These are phyloP conservation scores for Verasper variegatus DNA, from an alignment of 2,113 vertebrate species.

Conservation along the genomic window DNA sequence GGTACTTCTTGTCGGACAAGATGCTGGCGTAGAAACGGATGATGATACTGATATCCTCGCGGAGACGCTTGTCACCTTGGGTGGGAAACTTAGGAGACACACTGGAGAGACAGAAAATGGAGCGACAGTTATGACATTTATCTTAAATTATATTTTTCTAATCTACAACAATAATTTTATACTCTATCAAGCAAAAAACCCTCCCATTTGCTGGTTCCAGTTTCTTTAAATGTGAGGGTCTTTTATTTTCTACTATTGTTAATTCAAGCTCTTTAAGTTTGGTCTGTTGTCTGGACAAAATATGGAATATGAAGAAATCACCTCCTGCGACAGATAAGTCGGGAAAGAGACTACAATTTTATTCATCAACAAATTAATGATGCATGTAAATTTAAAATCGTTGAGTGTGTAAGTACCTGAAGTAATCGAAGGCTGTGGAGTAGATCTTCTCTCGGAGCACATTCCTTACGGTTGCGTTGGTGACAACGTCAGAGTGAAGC, in stretches of 20 bases:
- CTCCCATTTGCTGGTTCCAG: no score
- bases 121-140: neutral
- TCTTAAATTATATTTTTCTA: neutral
- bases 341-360: no score
- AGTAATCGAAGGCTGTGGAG: conserved; percentile 97
- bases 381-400: neutral
- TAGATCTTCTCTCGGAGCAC: conserved; percentile 99
- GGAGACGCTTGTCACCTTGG: conserved; percentile 91
- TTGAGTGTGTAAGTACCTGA: conserved; percentile 86
- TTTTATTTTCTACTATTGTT: neutral
- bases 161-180: neutral
- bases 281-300: neutral
- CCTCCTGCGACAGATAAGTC: no score
- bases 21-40: conserved; percentile 97
- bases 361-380: no score
- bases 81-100: conserved; percentile 93
- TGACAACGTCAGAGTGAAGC: conserved; percentile 95
- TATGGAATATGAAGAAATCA: neutral
- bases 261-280: neutral
- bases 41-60: conserved; percentile 95
- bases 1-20: conserved; percentile 99
- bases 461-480: conserved; percentile 93
- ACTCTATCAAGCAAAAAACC: no score
- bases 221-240: no score
- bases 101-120: conserved; percentile 65